A percentile compares a stretch with the other conserved stretches of the same genome.
phyloP scores from a whole-genome alignment of 1,140 invertebrate genomes.

The Pseudomyrmex pallidus region DNA sequence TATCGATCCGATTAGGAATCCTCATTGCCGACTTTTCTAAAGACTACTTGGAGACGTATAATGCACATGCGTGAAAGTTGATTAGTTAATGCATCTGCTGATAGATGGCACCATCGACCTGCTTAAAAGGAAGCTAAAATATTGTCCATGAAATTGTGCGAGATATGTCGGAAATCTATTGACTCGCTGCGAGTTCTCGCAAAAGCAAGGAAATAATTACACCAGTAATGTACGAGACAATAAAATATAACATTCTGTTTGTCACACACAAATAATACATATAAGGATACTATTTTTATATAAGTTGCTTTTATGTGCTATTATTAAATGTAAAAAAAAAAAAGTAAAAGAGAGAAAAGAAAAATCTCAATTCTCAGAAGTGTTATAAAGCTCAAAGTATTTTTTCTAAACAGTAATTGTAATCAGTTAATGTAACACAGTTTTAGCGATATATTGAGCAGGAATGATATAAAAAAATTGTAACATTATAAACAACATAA shows the following conservation, averaged over 20 bases:
- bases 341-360: too few relatives aligned
- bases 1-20: conserved; percentile 67
- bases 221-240: not conserved
- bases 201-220: conserved; percentile 5
- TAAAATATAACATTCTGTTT: conserved; percentile 11
- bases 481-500: too few relatives aligned
- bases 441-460: too few relatives aligned
- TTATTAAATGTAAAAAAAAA: not conserved
- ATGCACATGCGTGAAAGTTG: conserved; percentile 66
- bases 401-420: too few relatives aligned
- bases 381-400: too few relatives aligned
- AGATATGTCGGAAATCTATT: conserved; percentile 59
- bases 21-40: conserved; percentile 66
- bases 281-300: conserved; percentile 16
- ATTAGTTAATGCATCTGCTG: conserved; percentile 62
- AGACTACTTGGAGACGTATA: conserved; percentile 35
- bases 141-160: conserved; percentile 69
- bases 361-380: too few relatives aligned
- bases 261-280: not conserved
- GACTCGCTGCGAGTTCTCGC: conserved; percentile 22
- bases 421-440: too few relatives aligned
- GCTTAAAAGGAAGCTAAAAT: conserved; percentile 75
- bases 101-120: conserved; percentile 79
- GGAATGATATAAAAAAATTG: too few relatives aligned
- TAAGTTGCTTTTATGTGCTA: not conserved